These are phyloP conservation scores for Brachionichthys hirsutus DNA, from an alignment of 2,113 vertebrate species.

Conservation along the genomic window DNA sequence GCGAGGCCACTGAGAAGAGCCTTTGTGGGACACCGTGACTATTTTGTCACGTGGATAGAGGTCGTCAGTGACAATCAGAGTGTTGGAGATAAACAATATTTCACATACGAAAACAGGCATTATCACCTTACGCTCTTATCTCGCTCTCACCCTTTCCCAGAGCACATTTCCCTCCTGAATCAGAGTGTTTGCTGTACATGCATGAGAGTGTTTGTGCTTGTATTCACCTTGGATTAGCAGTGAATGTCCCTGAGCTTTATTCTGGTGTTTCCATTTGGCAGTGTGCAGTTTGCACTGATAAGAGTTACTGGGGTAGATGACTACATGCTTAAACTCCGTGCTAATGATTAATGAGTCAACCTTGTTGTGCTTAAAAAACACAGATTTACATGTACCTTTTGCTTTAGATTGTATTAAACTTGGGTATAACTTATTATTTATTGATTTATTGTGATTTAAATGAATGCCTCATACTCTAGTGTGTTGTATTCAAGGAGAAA, in stretches of 20 bases:
- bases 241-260: constrained; percentile 12
- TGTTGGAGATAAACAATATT: no score
- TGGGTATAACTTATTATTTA: not conserved
- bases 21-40: constrained; percentile 8
- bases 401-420: not conserved
- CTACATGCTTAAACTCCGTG: not conserved
- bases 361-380: constrained; percentile 5
- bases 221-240: constrained; percentile 10
- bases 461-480: not conserved
- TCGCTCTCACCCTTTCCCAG: constrained; percentile 1
- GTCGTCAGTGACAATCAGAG: constrained; percentile 12
- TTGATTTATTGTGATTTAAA: constrained; percentile 12
- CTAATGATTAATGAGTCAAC: constrained; percentile 4
- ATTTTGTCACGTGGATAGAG: constrained; percentile 1
- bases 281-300: constrained; percentile 4
- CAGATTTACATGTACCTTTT: not conserved
- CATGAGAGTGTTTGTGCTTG: constrained; percentile 1
- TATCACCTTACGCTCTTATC: no score
- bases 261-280: not conserved
- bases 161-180: constrained; percentile 5
- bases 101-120: no score
- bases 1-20: constrained; percentile 16
- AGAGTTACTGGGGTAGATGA: constrained; percentile 3
- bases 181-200: constrained; percentile 11
- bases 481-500: not conserved